Conservation (phyloP, 2,888 invertebrate species). For the Elysia crispata region DNA sequence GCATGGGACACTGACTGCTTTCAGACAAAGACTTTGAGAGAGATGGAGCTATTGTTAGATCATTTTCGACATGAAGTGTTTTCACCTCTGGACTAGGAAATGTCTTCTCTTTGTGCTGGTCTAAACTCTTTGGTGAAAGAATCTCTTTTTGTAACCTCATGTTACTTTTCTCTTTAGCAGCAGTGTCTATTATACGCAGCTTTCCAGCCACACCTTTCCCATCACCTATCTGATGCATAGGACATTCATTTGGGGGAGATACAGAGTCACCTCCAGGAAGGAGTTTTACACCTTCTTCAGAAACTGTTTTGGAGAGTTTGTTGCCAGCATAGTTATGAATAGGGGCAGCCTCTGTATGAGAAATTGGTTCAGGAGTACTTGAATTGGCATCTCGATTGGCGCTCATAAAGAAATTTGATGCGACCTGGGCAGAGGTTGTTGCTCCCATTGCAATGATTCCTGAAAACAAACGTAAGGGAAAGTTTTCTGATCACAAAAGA, state of each 20-base stretch:
- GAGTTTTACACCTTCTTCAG: constrained; percentile 45
- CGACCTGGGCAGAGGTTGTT: constrained; percentile 34
- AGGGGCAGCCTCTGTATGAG: constrained; percentile 25
- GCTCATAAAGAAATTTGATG: constrained; percentile 39
- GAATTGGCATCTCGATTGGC: not conserved
- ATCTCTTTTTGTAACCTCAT: not conserved
- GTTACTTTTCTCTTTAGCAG: not conserved
- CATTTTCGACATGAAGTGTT: not conserved
- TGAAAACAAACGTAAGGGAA: too few species aligned
- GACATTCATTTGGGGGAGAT: constrained; percentile 13
- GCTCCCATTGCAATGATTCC: constrained; percentile 33
- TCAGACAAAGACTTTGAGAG: constrained; percentile 47
- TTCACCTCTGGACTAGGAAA: too few species aligned
- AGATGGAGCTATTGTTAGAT: not conserved
- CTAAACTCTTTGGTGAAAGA: not conserved
- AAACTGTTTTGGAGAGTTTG: constrained; percentile 16
- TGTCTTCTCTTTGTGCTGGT: not conserved
- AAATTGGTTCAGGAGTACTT: not conserved
- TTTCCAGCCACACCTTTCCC: constrained; percentile 45
- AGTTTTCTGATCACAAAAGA: too few species aligned
- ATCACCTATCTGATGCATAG: constrained; percentile 45
- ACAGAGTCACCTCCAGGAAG: constrained; percentile 38
- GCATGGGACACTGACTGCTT: constrained; percentile 57
- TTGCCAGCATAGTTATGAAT: not conserved
- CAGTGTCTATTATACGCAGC: constrained; percentile 32